Base-by-base conservation (phyloP, 2,797 vertebrate species). In the Crocodylus rhombifer region DNA sequence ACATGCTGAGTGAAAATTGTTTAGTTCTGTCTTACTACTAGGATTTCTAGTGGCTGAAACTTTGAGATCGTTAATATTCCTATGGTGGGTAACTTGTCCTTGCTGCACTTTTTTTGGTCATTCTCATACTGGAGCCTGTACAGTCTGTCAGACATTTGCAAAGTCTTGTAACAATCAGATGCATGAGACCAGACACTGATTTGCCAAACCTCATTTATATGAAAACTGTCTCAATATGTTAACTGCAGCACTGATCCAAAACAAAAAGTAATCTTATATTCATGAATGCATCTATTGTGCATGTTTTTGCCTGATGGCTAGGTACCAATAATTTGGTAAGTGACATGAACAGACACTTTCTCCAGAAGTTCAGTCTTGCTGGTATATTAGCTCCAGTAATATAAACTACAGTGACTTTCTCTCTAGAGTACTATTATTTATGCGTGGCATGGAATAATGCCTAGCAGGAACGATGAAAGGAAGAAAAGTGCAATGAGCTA, bases 361-460 rank as follows among this genome's bases (percentile, higher is more conserved):
- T 93, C 88, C 88, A 95, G 82, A 97, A 94, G 82, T 94, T 95
- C 95, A 95, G 61, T 25, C 92, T 95, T 89, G 71, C 67, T 65
- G 82, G 77, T 6, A 18, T 23, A 89, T 90, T 60, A 96, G 89
- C 77, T 86, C 60, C 76, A 73, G 77, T 64, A 84, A 91, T 77
- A 84, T 5, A 90, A 95, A 94, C 73, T 82, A 84, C 62, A 75
- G 9, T 81, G 93, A 62, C 65, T 95, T 92, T 94, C 57, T 91
- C 86, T 94, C 83, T 73, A 55, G 84, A 96, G 86, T 90, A 93
- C 67, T 83, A 91, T 93, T 92, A 95, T 91, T 95, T 97, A 97
- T 96, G 95, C 86, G 95, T 96, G 94, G 94, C 90, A 94, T 86
- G 55, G 86, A 91, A 93, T 95, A 96, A 95, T 88, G 91, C 80